These are phyloP conservation scores for Ophion slaviceki DNA, from an alignment of 2,888 invertebrate species.

Conservation along the genomic window DNA sequence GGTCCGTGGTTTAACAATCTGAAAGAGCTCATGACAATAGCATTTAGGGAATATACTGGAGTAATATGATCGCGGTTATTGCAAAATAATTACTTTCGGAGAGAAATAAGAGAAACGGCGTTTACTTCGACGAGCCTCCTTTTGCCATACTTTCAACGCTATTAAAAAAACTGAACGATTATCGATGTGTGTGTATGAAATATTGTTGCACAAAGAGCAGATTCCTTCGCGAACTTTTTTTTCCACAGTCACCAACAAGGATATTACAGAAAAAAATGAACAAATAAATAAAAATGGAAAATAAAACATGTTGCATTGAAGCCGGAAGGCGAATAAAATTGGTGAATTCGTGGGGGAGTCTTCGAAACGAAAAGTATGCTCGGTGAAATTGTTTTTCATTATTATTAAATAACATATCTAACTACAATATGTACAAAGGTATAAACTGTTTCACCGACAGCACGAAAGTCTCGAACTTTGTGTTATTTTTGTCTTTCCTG, in stretches of 20 bases:
- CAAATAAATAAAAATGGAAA: neutral
- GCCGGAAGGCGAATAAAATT: neutral
- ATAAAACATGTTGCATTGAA: neutral
- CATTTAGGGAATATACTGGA: neutral
- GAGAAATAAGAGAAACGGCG: neutral
- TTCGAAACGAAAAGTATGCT: slow-evolving; percentile 2
- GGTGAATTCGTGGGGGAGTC: neutral
- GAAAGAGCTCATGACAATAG: neutral
- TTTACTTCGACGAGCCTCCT: neutral
- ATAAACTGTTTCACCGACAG: slow-evolving; percentile 53
- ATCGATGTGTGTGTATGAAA: neutral
- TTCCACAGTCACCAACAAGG: neutral
- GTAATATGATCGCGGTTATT: neutral
- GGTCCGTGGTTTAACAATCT: neutral
- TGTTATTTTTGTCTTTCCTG: slow-evolving; percentile 15
- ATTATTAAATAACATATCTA: slow-evolving; percentile 63
- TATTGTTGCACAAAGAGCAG: neutral
- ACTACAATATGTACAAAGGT: slow-evolving; percentile 67
- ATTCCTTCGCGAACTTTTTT: neutral
- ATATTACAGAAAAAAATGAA: neutral
- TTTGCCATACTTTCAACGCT: neutral
- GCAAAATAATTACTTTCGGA: neutral
- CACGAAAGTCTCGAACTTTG: slow-evolving; percentile 20
- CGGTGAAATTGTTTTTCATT: slow-evolving; percentile 54
- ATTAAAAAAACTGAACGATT: neutral